Base-by-base conservation (phyloP, 1,140 invertebrate species). In the Ganaspis sp. region DNA sequence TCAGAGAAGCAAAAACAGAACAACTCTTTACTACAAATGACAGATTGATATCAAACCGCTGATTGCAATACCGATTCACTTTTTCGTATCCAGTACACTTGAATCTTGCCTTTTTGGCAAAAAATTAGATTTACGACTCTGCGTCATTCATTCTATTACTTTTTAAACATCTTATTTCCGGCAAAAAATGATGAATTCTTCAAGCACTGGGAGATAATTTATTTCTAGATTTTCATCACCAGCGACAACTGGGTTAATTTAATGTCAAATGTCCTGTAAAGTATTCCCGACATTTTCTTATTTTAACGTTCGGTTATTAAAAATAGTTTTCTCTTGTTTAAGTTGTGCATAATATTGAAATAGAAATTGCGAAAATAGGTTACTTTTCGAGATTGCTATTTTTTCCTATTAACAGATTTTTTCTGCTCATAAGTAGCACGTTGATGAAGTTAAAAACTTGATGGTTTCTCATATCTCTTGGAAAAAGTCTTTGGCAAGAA, bases 401-500 rank as follows among this genome's bases (percentile, higher is more conserved):
- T 49, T 49, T 29, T 54, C 12, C 11, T 29, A 64, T 17, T 17
- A 49, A 17, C 17, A n/a, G 12, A 49, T 17, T 29, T 64, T 64
- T 64, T 64, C 12, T n/a, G 11, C 15, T 64, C 11, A 9, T 12
- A 1, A 12, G 12, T 64, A 26, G 9, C 12, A n/a, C 26, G 11
- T 29, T 64, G 23, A 64, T 29, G 26, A 34, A 29, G 54, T 64
- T 15, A 26, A 29, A 64, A 64, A 64, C 26, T 64, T 64, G 58
- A 8, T 17, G 42, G 76, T 83, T 80, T 79, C 73, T 84, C 77
- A 81, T 79, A 81, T 77, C 75, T 69, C 74, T 77, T 72, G 40
- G 45, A 72, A 75, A 75, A 54, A 77, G 78, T 76, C 70, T 72
- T 76, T 72, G 77, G 73, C 69, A 75, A 74, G 75, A 70, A 64